These are phyloP conservation scores for Cecidostiba fungosa DNA, from an alignment of 2,888 invertebrate species.

Conservation along the genomic window DNA sequence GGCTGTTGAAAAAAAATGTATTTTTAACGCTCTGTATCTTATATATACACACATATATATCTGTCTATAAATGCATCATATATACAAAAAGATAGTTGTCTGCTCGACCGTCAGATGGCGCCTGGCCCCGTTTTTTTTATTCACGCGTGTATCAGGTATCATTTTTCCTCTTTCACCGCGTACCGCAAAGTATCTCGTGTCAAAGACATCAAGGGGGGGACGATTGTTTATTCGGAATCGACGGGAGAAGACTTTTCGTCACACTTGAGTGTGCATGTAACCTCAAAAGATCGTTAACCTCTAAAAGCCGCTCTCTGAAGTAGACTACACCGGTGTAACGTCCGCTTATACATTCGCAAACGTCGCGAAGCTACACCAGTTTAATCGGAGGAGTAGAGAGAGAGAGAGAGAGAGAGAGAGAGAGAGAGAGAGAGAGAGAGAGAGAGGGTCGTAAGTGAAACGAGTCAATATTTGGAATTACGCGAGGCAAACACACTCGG, in stretches of 20 bases:
- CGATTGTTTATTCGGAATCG: neutral
- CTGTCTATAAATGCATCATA: neutral
- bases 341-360: conserved; percentile 1
- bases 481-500: conserved; percentile 30
- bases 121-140: neutral
- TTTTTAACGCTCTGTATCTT: neutral
- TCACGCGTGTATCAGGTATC: neutral
- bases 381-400: neutral
- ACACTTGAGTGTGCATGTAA: neutral
- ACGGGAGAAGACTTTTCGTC: neutral
- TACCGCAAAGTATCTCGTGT: neutral
- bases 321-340: neutral
- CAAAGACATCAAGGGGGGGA: neutral
- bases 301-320: neutral
- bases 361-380: conserved; percentile 4
- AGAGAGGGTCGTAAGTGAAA: conserved; percentile 45
- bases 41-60: neutral
- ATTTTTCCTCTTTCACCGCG: neutral
- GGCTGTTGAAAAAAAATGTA: neutral
- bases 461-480: conserved; percentile 60
- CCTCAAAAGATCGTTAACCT: conserved; percentile 47
- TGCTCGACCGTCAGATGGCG: neutral
- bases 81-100: neutral
- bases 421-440: neutral
- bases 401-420: conserved; percentile 14